A percentile compares a stretch with the other conserved stretches of the same genome.
These are phyloP conservation scores for Sebastes matsubarae DNA, from an alignment of 2,797 vertebrate species.

Conservation along the genomic window DNA sequence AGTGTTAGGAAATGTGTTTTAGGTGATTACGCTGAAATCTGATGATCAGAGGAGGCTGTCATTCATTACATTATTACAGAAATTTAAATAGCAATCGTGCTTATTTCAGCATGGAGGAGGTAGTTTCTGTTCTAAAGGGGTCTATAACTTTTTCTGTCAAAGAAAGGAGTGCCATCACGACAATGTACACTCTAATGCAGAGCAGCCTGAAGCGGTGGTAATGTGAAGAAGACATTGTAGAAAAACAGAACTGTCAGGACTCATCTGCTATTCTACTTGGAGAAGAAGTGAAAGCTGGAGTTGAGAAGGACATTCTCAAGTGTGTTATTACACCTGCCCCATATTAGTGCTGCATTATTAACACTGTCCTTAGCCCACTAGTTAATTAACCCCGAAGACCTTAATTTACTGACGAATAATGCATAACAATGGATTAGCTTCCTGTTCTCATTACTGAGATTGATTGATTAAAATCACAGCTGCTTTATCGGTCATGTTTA, in stretches of 20 bases:
- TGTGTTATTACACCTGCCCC: slow-evolving; percentile 75
- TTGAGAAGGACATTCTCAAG: slow-evolving; percentile 61
- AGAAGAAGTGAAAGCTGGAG: slow-evolving; percentile 43
- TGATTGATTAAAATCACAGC: slow-evolving; percentile 82
- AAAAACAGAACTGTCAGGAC: slow-evolving; percentile 15
- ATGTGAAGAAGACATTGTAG: not conserved
- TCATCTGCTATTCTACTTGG: not conserved
- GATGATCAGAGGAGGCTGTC: not conserved
- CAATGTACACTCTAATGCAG: not conserved
- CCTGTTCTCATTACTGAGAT: slow-evolving; percentile 79
- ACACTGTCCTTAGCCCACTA: slow-evolving; percentile 77
- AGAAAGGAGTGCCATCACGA: not conserved
- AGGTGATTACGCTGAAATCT: slow-evolving; percentile 21
- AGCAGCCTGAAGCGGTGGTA: slow-evolving; percentile 2
- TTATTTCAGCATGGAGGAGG: not conserved
- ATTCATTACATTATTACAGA: slow-evolving; percentile 18
- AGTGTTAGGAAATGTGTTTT: slow-evolving; percentile 23
- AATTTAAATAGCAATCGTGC: not conserved
- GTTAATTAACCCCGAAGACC: slow-evolving; percentile 86
- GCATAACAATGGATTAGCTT: slow-evolving; percentile 83
- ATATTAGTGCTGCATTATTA: slow-evolving; percentile 83
- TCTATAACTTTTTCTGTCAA: not conserved
- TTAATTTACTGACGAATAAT: slow-evolving; percentile 82
- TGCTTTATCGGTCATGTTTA: slow-evolving; percentile 77
- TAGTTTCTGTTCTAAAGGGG: not conserved